Percentiles rank a stretch among this genome's conserved stretches.
These are phyloP conservation scores for Rhabdomys dilectus DNA, from an alignment of 2,113 vertebrate species.

Conservation along the genomic window DNA sequence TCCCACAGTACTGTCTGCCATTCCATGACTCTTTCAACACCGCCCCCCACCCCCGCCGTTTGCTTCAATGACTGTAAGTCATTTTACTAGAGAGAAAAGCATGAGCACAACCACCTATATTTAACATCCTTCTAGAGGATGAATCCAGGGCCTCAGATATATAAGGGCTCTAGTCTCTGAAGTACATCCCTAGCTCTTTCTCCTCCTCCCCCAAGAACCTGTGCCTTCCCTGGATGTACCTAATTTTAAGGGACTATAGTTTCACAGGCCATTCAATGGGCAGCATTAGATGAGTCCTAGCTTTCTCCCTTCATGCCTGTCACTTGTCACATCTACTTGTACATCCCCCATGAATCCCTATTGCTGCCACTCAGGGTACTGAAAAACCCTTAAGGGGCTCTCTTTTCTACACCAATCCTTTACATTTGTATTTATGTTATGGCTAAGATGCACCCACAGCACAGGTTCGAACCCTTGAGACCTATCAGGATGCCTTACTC, in stretches of 20 bases:
- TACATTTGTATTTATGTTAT: neutral
- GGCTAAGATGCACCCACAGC: neutral
- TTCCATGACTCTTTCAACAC: neutral
- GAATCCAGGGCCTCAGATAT: too few species aligned
- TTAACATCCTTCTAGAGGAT: too few species aligned
- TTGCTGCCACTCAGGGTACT: neutral
- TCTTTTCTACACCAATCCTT: neutral
- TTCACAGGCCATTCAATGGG: rapidly evolving
- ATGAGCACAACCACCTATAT: neutral
- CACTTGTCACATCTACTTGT: neutral
- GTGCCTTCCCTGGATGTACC: neutral
- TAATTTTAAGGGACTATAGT: neutral
- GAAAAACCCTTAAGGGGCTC: neutral
- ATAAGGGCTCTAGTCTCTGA: neutral
- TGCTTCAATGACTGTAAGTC: neutral
- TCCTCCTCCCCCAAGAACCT: neutral
- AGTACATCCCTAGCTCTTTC: neutral
- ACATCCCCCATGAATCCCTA: neutral
- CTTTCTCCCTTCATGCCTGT: neutral
- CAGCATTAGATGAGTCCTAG: neutral
- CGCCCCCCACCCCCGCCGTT: neutral
- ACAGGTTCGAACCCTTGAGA: neutral
- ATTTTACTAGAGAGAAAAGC: neutral
- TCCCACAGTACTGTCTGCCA: neutral
- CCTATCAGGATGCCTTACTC: neutral